Evolutionary conservation across 2,797 vertebrate species (phyloP).

Genomic region (Danionella dracula): DNA sequence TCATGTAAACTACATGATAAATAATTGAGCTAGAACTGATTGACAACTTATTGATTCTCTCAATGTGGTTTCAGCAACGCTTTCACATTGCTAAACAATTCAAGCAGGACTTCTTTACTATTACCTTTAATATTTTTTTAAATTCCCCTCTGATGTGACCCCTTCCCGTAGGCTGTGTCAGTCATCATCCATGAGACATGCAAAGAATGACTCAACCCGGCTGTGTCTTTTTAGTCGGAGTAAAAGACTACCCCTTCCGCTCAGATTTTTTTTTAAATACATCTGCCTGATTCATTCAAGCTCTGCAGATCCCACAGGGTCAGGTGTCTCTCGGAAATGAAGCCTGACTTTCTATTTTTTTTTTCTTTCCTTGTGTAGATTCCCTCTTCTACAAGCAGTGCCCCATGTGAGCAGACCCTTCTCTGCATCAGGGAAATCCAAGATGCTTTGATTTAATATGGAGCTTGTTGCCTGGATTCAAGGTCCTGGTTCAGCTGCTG

Average conservation of each 20-base stretch:
- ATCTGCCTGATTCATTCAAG: slow-evolving; percentile 55
- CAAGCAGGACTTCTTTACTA: neutral
- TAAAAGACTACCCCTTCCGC: slow-evolving; percentile 48
- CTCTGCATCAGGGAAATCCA: slow-evolving; percentile 26
- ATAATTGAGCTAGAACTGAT: too few species aligned
- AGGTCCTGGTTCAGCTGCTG: slow-evolving; percentile 47
- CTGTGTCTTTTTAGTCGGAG: slow-evolving; percentile 39
- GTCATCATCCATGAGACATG: slow-evolving; percentile 29
- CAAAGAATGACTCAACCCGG: slow-evolving; percentile 31
- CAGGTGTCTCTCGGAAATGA: slow-evolving; percentile 56
- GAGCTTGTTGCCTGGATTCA: slow-evolving; percentile 46
- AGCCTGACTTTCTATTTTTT: slow-evolving; percentile 45
- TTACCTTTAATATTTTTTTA: slow-evolving; percentile 19
- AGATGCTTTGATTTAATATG: slow-evolving; percentile 33
- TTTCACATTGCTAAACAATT: slow-evolving; percentile 17
- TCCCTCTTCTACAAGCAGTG: slow-evolving; percentile 24
- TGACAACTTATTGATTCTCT: slow-evolving; percentile 20
- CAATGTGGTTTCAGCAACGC: slow-evolving; percentile 12
- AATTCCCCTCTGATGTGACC: slow-evolving; percentile 25
- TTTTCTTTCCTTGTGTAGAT: slow-evolving; percentile 28
- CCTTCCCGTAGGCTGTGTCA: slow-evolving; percentile 33
- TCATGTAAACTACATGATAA: too few species aligned
- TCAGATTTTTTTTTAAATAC: slow-evolving; percentile 55
- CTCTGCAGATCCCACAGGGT: slow-evolving; percentile 48
- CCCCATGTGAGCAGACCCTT: slow-evolving; percentile 34